Conservation (phyloP, 37 sponge, comb jelly and placozoan genomes). For the Geodia barretti region DNA sequence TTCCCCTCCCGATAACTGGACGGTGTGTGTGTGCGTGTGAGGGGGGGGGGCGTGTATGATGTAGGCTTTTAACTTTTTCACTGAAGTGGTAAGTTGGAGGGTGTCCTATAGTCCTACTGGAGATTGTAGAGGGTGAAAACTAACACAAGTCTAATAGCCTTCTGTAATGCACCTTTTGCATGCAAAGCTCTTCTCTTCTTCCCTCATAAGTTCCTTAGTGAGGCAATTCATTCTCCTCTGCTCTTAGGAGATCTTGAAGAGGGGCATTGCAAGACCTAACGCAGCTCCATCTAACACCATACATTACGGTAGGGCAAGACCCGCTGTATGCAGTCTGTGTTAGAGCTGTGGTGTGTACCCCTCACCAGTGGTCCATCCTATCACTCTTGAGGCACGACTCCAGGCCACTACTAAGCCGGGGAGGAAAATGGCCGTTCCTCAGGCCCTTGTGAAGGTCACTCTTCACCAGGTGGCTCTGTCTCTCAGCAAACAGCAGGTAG, state of each 20-base stretch:
- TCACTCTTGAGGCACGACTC: slow-evolving; percentile 44
- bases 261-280: slow-evolving; percentile 17
- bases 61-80: no score
- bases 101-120: no score
- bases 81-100: no score
- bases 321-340: neutral
- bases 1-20: slow-evolving; percentile 27
- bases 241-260: slow-evolving; percentile 9
- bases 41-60: no score
- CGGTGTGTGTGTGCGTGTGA: no score
- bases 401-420: slow-evolving; percentile 55
- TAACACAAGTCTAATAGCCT: no score
- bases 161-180: no score
- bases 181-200: no score
- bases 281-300: neutral
- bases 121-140: no score
- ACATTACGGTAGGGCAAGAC: neutral
- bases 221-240: no score
- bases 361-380: slow-evolving; percentile 32
- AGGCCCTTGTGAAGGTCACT: slow-evolving; percentile 43
- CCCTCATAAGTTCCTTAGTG: no score
- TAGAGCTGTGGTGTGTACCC: neutral
- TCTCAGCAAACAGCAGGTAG: slow-evolving; percentile 70
- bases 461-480: slow-evolving; percentile 51
- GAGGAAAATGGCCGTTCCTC: slow-evolving; percentile 34